phyloP scores from a whole-genome alignment of 2,113 vertebrate genomes.

The Parus major region DNA sequence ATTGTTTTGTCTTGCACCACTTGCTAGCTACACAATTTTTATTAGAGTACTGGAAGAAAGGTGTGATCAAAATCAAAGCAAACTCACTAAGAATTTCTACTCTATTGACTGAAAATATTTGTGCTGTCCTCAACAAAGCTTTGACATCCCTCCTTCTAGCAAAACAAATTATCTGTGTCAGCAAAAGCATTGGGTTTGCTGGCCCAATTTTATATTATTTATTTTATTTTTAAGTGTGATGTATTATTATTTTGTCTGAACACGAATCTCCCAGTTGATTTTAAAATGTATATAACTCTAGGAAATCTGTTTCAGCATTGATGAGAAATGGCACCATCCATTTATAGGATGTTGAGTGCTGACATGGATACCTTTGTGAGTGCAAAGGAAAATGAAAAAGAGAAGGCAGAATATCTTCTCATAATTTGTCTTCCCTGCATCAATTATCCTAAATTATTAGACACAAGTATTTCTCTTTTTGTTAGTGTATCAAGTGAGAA shows the following conservation, averaged over 20 bases:
- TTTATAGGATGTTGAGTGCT: background rate
- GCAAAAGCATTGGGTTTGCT: background rate
- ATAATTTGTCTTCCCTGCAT: background rate
- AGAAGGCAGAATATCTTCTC: background rate
- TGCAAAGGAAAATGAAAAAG: background rate
- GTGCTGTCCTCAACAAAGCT: background rate
- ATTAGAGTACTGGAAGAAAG: background rate
- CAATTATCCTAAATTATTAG: background rate
- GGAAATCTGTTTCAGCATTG: background rate
- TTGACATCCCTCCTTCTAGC: background rate
- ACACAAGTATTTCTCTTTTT: background rate
- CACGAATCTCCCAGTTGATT: background rate
- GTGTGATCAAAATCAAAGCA: background rate
- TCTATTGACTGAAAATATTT: background rate
- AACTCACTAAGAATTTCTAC: background rate
- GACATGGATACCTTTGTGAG: background rate
- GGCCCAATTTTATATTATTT: background rate
- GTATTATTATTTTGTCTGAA: background rate
- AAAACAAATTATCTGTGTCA: background rate
- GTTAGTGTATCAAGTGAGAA: background rate
- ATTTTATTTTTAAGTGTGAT: conserved; percentile 1
- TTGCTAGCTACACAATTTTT: background rate
- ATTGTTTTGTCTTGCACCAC: background rate
- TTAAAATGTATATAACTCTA: background rate
- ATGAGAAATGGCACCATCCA: background rate